These are phyloP conservation scores for Eledone cirrhosa DNA, from an alignment of 2,888 invertebrate species.

Conservation along the genomic window DNA sequence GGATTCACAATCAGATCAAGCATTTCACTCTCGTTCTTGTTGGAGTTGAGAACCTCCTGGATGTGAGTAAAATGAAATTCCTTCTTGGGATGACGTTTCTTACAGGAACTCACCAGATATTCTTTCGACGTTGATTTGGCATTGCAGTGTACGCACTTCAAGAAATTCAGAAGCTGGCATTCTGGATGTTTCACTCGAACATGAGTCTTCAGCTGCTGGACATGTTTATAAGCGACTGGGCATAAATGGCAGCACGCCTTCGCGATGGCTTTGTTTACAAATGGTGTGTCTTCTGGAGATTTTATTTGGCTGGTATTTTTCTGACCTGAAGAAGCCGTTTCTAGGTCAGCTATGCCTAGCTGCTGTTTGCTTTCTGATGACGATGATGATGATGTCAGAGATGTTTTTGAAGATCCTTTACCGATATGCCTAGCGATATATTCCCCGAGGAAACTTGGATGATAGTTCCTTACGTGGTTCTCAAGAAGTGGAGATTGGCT, in stretches of 20 bases:
- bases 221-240: constrained; percentile 18
- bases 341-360: background rate
- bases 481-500: constrained; percentile 11
- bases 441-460: constrained; percentile 7
- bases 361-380: background rate
- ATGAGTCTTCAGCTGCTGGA: constrained; percentile 9
- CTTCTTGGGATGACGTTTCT: constrained; percentile 39
- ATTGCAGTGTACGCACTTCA: constrained; percentile 42
- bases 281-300: background rate
- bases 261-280: constrained; percentile 15
- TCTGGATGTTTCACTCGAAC: constrained; percentile 9
- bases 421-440: background rate
- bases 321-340: background rate
- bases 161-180: constrained; percentile 19
- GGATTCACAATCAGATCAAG: background rate
- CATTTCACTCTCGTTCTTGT: background rate
- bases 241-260: constrained; percentile 18
- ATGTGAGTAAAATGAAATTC: constrained; percentile 39
- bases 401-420: background rate
- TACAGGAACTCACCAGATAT: constrained; percentile 38
- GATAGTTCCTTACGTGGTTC: background rate
- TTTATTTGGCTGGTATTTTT: too few species aligned
- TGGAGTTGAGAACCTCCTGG: constrained; percentile 36
- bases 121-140: constrained; percentile 44
- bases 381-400: background rate